Base-by-base conservation (phyloP, 2,888 invertebrate genomes). In the Rhabditoides inermis region DNA sequence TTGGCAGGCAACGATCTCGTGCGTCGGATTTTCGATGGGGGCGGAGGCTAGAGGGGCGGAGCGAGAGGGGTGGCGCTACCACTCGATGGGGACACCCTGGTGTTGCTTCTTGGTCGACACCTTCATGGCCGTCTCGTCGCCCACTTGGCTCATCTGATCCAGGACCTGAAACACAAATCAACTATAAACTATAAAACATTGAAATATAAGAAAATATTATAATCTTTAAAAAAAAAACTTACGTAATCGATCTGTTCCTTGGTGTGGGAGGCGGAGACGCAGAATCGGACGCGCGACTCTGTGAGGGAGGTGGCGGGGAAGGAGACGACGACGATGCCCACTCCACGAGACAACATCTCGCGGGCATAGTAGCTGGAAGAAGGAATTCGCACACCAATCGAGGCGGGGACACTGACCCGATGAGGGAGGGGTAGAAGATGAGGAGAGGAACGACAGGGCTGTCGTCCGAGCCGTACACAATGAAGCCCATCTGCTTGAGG, bases 391-490 rank as follows among this genome's bases (percentile, higher is more conserved):
- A 25, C 18, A 27, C 3, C 22, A 15, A 20, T 18, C 18, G n/a
- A 27, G 47, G 20, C 6, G n/a, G 15, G 7, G 15, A 30, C 7
- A 27, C 32, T 51, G 44, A 88, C 85, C 87, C 86, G 79, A 92
- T 88, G 83, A 92, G 94, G 55, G 90, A 88, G 79, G 90, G 92
- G 70, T 88, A 83, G 81, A 90, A 98, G 63, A 91, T 86, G 76
- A 98, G 81, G 82, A 98, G 84, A 18, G 98, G 95, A 74, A 98
- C 89, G 60, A 98, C 94, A 0, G 95, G 95, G 37, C 92, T 92
- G 79, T 90, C 88, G 75, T 85, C 85, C 79, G 90, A 88, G 2
- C 95, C 95, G 78, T 88, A 88, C 60, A 86, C 85, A 67, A 95
- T 88, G 68, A 90, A 88, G 60, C 95, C 92, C 79, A 89, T 86